These are phyloP conservation scores for Colius striatus DNA, from an alignment of 2,113 vertebrate genomes.

Conservation along the genomic window DNA sequence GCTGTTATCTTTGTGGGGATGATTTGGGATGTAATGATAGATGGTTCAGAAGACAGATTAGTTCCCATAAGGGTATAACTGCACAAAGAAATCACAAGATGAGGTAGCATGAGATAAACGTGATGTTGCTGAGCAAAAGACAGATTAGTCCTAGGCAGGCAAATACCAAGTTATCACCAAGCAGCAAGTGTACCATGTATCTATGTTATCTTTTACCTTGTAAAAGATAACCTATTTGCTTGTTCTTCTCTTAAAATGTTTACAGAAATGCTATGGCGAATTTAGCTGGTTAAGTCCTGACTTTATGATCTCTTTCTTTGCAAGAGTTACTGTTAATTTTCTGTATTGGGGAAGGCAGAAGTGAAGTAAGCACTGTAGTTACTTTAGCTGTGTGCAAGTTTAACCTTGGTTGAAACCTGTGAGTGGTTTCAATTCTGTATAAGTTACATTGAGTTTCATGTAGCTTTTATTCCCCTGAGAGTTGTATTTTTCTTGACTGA, in stretches of 20 bases:
- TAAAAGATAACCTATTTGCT: not conserved
- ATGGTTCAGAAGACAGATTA: not conserved
- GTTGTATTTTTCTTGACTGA: not conserved
- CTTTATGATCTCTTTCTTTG: not conserved
- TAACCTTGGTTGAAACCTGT: not conserved
- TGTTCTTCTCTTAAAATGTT: not conserved
- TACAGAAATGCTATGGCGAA: not conserved
- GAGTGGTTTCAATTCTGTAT: rapidly evolving
- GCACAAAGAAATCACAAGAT: not conserved
- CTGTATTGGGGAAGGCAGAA: not conserved
- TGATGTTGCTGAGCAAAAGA: not conserved
- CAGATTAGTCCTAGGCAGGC: not conserved
- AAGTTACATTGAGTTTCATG: not conserved
- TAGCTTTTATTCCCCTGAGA: not conserved
- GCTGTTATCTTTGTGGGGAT: not conserved
- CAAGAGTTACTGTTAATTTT: not conserved
- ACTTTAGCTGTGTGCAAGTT: not conserved
- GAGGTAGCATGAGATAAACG: not conserved
- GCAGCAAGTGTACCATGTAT: rapidly evolving
- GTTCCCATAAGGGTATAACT: not conserved
- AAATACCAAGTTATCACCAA: not conserved
- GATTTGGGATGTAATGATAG: not conserved
- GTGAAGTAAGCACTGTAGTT: not conserved
- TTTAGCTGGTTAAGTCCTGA: not conserved
- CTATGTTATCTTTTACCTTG: rapidly evolving